These are phyloP conservation scores for Crotalus helleri DNA, from an alignment of 2,113 vertebrate species.

Conservation along the genomic window DNA sequence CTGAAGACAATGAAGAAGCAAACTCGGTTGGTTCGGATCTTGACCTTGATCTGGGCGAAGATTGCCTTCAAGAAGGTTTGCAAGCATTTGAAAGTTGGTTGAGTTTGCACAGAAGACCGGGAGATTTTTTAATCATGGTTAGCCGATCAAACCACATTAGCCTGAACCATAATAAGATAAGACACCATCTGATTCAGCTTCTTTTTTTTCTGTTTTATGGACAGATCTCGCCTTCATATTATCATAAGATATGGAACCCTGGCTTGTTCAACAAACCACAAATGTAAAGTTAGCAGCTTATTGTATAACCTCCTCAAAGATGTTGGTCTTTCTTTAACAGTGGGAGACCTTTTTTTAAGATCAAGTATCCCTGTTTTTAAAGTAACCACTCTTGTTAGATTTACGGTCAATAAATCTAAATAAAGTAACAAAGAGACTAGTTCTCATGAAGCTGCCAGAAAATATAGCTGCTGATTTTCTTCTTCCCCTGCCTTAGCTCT, in stretches of 20 bases:
- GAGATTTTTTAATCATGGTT: background rate
- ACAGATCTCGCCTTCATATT: background rate
- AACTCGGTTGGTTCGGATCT: constrained; percentile 75
- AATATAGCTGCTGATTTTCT: background rate
- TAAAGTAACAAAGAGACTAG: background rate
- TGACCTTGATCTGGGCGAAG: constrained; percentile 83
- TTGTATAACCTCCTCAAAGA: background rate
- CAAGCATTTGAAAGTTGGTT: background rate
- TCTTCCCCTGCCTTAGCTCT: background rate
- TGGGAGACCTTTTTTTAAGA: background rate
- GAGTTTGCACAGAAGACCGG: background rate
- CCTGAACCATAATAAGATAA: background rate
- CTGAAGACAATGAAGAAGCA: constrained; percentile 74
- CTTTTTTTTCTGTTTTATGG: background rate
- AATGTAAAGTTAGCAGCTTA: background rate
- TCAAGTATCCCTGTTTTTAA: background rate
- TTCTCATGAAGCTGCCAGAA: background rate
- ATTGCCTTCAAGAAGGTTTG: constrained; percentile 61
- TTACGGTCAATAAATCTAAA: background rate
- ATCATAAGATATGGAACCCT: background rate
- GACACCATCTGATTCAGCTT: background rate
- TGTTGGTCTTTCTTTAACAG: background rate
- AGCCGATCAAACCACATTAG: background rate
- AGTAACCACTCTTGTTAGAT: background rate
- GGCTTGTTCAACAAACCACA: background rate